Evolutionary conservation across 2,113 vertebrate species (phyloP), one percentile per base, ranked within the genome.

Genomic region (Lophochroa leadbeateri): DNA sequence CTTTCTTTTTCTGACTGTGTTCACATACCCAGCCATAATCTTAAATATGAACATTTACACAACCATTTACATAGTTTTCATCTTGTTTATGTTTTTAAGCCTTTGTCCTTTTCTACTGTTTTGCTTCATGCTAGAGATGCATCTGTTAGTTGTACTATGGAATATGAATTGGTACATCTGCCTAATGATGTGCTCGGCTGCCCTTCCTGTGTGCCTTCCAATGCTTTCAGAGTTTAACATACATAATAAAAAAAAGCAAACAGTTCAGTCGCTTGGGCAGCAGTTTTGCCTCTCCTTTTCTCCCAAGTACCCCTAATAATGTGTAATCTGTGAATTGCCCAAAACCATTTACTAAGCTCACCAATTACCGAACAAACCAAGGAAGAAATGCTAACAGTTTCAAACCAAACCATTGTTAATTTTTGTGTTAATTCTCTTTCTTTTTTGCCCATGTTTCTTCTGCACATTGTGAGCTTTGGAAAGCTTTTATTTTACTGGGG

Each of bases 221-320:
- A 82, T 82, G 12, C 50, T 71, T 92, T 64, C 69, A 88, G 70
- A 58, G 33, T 6, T 52, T 52, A 92, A 47, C 39, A 35, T 18
- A 31, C 15, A 18, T n/a, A 27, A 57, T 2, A 13, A 24, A 41
- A n/a, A 39, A 24, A 28, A 1, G 11, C 1, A 6, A 17, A 8
- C 33, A 24, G 13, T 60, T 50, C 61, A 33, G 18, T 57, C 13
- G 37, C 24, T 23, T 63, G 6, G 33, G 17, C 16, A 74, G 37
- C 21, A 67, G 16, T 49, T 82, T 82, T 74, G 5, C 17, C 14
- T 79, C 19, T 11, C 4, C 4, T 79, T 75, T 74, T 78, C 35
- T 58, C 14, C 17, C 18, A 70, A 81, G 27, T 44, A 28, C 17
- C 27, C 33, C 6, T 44, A 76, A 44, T 27, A 35, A 82, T 95